Evolutionary conservation across 2,113 vertebrate genomes (phyloP).

Genomic region (Phaethon lepturus): DNA sequence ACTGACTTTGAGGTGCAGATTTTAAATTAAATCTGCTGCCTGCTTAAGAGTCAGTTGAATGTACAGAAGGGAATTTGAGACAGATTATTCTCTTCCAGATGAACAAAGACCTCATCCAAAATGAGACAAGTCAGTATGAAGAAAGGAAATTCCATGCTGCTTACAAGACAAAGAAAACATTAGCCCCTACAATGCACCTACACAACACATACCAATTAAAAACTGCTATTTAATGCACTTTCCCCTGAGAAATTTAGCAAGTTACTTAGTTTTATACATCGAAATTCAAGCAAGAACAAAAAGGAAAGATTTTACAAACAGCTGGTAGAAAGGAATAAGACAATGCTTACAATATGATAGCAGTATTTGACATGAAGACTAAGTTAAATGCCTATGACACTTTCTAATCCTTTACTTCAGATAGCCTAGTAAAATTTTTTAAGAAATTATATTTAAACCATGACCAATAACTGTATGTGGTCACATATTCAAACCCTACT

Average conservation of each 20-base stretch:
- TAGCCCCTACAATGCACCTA: background rate
- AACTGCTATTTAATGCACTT: background rate
- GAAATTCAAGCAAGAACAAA: background rate
- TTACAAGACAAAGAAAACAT: background rate
- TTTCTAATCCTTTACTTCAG: background rate
- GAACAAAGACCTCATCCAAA: background rate
- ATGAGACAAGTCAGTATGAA: background rate
- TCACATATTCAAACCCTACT: background rate
- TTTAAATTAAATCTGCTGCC: background rate
- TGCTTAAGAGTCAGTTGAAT: background rate
- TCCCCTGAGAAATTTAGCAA: background rate
- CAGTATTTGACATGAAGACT: background rate
- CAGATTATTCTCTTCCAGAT: background rate
- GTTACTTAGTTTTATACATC: background rate
- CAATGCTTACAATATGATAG: accelerated
- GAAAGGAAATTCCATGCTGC: background rate
- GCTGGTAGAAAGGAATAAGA: background rate
- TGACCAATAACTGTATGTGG: accelerated
- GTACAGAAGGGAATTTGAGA: background rate
- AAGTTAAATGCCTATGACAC: accelerated
- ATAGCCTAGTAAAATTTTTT: accelerated
- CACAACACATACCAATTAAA: background rate
- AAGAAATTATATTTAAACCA: background rate
- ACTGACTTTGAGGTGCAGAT: background rate
- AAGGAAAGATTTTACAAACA: background rate